Base-by-base conservation (phyloP, 2,113 vertebrate species). In the Haemorhous mexicanus region DNA sequence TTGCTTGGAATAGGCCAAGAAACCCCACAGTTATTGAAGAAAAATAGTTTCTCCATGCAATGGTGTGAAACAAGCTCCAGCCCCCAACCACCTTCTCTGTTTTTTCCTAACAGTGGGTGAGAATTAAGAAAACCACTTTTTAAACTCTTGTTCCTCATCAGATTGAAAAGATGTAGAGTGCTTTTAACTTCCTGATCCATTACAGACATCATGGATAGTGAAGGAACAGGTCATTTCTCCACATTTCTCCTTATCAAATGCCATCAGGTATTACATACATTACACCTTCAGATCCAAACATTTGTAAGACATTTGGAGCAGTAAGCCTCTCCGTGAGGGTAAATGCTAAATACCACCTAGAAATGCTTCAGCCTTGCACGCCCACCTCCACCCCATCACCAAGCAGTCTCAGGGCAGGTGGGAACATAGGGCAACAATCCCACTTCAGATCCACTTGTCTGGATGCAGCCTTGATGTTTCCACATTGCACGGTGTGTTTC, bases 1-100 rank as follows among this genome's bases (percentile, higher is more conserved):
- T 7, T 1, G 0, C 15, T 77, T 77, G 50, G 37, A 81, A 81
- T 9, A 5, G 50, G 32, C 22, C 41, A 78, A 91, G 27, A 84
- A 74, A 44, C 53, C 46, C 24, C 50, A 52, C 5, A 50, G 19
- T 37, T 70, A 37, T 6, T 58, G 56, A 84, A n/a, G 32, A 37
- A 70, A 77, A 81, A 70, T 2, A 26, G 6, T 12, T 35, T 3
- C 0, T 26, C 15, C 0, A 1, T 59, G 52, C 56, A 50, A 55
- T 55, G 52, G 28, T 20, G 18, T 10, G 17, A 90, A 47, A 35
- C 26, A 75, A 56, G 32, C 11, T 62, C 33, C 55, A 66, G 28
- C 10, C 26, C 23, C 24, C 64, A 66, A n/a, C 44, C 46, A 84
- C 47, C 47, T 67, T 39, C 22, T 12, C 26, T 50, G 50, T 44